Evolutionary conservation across 35 echinoderm and acorn worm genomes (phyloP).

Genomic region (Ophioderma brevispina): DNA sequence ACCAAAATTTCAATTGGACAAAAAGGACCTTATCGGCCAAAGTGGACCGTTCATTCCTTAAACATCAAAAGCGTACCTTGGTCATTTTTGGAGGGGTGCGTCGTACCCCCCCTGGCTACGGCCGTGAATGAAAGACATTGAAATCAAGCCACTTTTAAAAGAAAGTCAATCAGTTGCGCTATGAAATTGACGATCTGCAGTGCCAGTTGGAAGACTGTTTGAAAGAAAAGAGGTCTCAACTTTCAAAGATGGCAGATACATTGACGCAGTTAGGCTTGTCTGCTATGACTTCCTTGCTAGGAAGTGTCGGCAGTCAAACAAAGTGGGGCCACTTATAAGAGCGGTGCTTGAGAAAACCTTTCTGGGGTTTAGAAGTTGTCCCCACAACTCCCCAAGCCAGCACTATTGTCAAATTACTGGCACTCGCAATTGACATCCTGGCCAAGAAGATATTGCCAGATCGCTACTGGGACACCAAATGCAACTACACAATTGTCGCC

Average conservation of each 20-base stretch:
- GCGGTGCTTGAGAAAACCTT: neutral
- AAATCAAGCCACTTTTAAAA: neutral
- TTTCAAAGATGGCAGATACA: neutral
- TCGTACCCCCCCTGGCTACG: too few relatives aligned
- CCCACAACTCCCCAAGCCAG: neutral
- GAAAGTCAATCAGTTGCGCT: neutral
- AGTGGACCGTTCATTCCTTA: too few relatives aligned
- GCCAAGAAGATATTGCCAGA: neutral
- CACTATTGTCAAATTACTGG: neutral
- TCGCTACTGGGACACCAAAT: neutral
- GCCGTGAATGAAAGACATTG: neutral
- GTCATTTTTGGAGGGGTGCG: too few relatives aligned
- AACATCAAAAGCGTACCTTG: too few relatives aligned
- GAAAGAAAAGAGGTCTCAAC: neutral
- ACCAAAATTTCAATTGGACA: too few relatives aligned
- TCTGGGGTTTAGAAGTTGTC: neutral
- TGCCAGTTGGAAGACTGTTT: slow-evolving; percentile 1
- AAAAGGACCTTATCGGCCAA: too few relatives aligned
- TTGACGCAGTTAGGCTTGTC: neutral
- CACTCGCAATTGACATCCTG: neutral
- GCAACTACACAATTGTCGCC: neutral
- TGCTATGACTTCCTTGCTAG: neutral
- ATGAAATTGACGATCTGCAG: slow-evolving; percentile 1
- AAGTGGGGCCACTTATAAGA: neutral
- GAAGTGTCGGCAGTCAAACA: neutral